A percentile compares a stretch with the other conserved stretches of the same genome.
These are phyloP conservation scores for Sylvilagus bachmani DNA, from an alignment of 2,113 vertebrate genomes.

Conservation along the genomic window DNA sequence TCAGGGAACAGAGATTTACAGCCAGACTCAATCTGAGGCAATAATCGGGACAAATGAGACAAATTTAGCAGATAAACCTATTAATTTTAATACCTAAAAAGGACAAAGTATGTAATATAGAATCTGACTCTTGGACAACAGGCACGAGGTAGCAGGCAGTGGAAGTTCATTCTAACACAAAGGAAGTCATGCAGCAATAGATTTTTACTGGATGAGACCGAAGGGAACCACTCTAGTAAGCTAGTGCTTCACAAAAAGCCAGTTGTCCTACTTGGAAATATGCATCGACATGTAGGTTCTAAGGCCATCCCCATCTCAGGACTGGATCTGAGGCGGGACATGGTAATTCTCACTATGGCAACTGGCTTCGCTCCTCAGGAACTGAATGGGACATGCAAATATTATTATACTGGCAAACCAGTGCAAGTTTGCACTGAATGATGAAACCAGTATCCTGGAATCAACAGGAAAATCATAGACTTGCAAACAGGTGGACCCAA, in stretches of 20 bases:
- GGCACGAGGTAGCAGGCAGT: neutral
- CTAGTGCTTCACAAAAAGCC: neutral
- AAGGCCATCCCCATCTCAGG: neutral
- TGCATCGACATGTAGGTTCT: conserved; percentile 61
- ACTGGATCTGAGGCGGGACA: neutral
- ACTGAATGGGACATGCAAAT: conserved; percentile 24
- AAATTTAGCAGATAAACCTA: neutral
- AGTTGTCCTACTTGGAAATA: conserved; percentile 22
- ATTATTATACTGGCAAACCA: neutral
- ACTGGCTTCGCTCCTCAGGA: neutral
- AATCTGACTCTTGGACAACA: neutral
- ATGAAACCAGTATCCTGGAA: neutral
- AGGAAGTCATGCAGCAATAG: neutral
- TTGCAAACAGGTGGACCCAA: neutral
- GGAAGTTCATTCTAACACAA: conserved; percentile 1
- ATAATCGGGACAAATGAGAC: neutral
- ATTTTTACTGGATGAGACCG: neutral
- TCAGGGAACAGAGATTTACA: neutral
- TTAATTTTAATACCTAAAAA: neutral
- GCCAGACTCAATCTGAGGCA: neutral
- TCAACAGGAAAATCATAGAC: neutral
- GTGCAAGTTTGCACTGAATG: neutral
- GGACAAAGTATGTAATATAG: neutral
- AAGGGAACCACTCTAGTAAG: neutral
- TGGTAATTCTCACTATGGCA: conserved; percentile 52